Evolutionary conservation across 1,140 invertebrate genomes (phyloP), one percentile per base, ranked within the genome.

Genomic region (Pomacea maculata): DNA sequence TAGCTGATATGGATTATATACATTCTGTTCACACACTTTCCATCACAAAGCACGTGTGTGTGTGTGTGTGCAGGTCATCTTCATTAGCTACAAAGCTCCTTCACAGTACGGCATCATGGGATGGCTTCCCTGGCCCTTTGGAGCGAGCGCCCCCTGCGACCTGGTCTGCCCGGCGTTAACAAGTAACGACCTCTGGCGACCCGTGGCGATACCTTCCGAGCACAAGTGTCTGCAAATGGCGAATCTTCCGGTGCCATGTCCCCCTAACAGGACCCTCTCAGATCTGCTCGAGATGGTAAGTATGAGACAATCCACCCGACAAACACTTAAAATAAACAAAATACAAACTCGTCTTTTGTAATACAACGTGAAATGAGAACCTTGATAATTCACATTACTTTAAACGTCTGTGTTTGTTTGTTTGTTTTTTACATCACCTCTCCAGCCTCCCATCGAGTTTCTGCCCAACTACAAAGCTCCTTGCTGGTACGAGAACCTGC

Each of bases 401-500:
- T 73, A 54, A 52, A 34, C 3, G 34, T 52, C 17, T 73, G 71
- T 6, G 34, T 25, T 25, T 0, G 11, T 19, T 61, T 57, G n/a
- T 57, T 57, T 14, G 55, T 61, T n/a, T 63, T 63, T 52, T 78
- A 54, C 21, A 76, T 70, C 77, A 75, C 78, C 54, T 73, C 84
- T 83, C 54, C 80, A 88, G 88, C n/a, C 76, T 67, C 82, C 83
- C 61, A 78, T 79, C 14, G 34, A 80, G 7, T 87, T 84, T 84
- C 78, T 86, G 45, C 78, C 80, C 34, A 85, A 83, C 17, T 89
- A 83, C 77, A 85, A 86, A 52, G 88, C 87, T 64, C 88, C 88
- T 0, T 89, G 88, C 79, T 89, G 88, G 88, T 85, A 86, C 67
- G 88, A 89, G 81, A 74, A 73, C 9, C 71, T 89, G 45, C 67